Conservation (phyloP, 1,140 invertebrate species). For the Drosophila micromelanica region DNA sequence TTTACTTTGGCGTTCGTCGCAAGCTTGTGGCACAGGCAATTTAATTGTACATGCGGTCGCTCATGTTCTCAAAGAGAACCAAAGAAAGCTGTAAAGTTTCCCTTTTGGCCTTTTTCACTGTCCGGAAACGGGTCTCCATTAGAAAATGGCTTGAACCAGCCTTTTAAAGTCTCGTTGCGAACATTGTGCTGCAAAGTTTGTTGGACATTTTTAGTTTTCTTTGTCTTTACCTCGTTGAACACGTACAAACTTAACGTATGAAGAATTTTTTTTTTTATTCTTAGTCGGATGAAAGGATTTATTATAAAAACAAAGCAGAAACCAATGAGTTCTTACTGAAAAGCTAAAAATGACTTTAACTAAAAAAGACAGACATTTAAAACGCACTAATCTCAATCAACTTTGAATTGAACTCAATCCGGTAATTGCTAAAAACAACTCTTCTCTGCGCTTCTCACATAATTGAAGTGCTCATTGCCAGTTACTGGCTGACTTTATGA, state of each 20-base stretch:
- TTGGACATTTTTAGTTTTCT: constrained; percentile 44
- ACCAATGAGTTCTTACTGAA: constrained; percentile 12
- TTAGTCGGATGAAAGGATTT: constrained; percentile 21
- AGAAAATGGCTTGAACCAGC: constrained; percentile 1
- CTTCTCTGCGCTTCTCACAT: constrained; percentile 4
- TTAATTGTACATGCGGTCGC: constrained; percentile 24
- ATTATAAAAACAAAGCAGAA: constrained; percentile 24
- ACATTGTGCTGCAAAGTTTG: constrained; percentile 30
- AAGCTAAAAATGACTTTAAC: neutral
- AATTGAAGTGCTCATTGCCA: constrained; percentile 22
- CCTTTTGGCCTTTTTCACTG: constrained; percentile 1
- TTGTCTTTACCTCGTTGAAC: constrained; percentile 26
- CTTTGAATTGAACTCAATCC: neutral
- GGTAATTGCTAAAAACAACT: neutral
- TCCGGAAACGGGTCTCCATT: constrained; percentile 1
- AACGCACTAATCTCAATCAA: neutral
- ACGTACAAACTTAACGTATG: constrained; percentile 7
- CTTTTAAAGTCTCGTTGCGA: constrained; percentile 3
- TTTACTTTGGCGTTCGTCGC: constrained; percentile 17
- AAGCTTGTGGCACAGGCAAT: constrained; percentile 22
- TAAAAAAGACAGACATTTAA: neutral
- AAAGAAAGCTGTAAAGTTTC: constrained; percentile 43
- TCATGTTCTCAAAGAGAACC: constrained; percentile 14
- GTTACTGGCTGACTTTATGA: constrained; percentile 22
- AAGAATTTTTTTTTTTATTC: constrained; percentile 6